These are phyloP conservation scores for Cyprinella venusta DNA, from an alignment of 2,797 vertebrate species.

Conservation along the genomic window DNA sequence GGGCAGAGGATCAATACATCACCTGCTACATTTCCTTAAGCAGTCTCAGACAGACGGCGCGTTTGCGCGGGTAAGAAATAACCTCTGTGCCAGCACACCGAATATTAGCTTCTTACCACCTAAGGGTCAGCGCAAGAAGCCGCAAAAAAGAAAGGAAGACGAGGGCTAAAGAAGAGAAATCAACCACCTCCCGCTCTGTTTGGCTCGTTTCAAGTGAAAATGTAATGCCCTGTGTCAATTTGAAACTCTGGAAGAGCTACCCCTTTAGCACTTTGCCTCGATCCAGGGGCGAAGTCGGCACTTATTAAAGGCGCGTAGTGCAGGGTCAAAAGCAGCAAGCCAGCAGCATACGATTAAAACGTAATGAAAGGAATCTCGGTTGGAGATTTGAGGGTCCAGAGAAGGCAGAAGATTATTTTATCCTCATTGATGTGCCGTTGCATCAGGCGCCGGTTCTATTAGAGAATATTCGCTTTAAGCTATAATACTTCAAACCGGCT, in stretches of 20 bases:
- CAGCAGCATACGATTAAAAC: constrained; percentile 80
- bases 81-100: constrained; percentile 62
- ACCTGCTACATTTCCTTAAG: constrained; percentile 69
- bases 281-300: constrained; percentile 76
- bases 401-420: constrained; percentile 59
- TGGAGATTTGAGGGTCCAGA: constrained; percentile 71
- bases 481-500: not conserved
- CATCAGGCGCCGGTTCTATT: constrained; percentile 45
- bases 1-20: constrained; percentile 69
- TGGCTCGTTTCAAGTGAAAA: constrained; percentile 65
- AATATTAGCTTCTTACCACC: constrained; percentile 59
- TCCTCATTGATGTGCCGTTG: constrained; percentile 59
- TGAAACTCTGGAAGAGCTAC: constrained; percentile 73
- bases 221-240: constrained; percentile 75
- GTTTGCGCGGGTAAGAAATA: constrained; percentile 69
- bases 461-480: constrained; percentile 40
- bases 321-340: constrained; percentile 78
- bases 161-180: constrained; percentile 58
- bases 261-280: constrained; percentile 73
- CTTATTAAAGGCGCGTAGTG: constrained; percentile 80
- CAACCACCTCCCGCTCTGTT: constrained; percentile 58
- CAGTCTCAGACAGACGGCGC: constrained; percentile 59
- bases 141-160: constrained; percentile 56
- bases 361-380: constrained; percentile 81
- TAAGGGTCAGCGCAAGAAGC: constrained; percentile 64